Evolutionary conservation across 2,888 invertebrate genomes (phyloP), one percentile per base, ranked within the genome.

Genomic region (Gibbula magus): DNA sequence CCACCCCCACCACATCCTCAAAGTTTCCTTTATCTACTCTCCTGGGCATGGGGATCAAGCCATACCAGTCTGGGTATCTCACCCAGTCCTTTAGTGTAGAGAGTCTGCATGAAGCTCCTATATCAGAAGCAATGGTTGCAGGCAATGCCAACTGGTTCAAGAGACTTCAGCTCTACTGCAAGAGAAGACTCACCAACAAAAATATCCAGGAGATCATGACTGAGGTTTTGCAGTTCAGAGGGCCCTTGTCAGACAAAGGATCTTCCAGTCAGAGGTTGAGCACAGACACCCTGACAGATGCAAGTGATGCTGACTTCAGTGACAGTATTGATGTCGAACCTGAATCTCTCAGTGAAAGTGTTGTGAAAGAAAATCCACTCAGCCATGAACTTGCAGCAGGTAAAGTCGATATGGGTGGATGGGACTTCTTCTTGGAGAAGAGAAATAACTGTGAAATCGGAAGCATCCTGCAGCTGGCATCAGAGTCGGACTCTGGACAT

Each of bases 121-220:
- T 78, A 22, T 32, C 78, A 35, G 79, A 76, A 32, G 79, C 61
- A 25, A 78, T 77, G 22, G 61, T 73, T 29, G 53, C 70, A 32
- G 77, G 82, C 10, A 77, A 80, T 61, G 54, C 79, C 52, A 84
- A 84, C 80, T 91, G 90, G 90, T 84, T 91, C 32, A 84, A 86
- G n/a, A 88, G 89, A 78, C 88, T 91, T 73, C 86, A 87, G 79
- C 82, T 85, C 53, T 91, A 91, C 73, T 90, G 90, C 76, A 88
- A 88, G 77, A 88, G 87, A 53, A 82, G 91, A 61, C 82, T 91
- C 39, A 85, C 86, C 56, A 88, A 84, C 56, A 88, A 86, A 67
- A 88, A 90, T 78, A 82, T 88, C 7, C 88, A 86, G 54, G 86
- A 87, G 35, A 88, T 89, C n/a, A 86, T 86, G 29, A 81, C 79